phyloP scores from a whole-genome alignment of 2,797 vertebrate species.

The Clarias fuscus region DNA sequence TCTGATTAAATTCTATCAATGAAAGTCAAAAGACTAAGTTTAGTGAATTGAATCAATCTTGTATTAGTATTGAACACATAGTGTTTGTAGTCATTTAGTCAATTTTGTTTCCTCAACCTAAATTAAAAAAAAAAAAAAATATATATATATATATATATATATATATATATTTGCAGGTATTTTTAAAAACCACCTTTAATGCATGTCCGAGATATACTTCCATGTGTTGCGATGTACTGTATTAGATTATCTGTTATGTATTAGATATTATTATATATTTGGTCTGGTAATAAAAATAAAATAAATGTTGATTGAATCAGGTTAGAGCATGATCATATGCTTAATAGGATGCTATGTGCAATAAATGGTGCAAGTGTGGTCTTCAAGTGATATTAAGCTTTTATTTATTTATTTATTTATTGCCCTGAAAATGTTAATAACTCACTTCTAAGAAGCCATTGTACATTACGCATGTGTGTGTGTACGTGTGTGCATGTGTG shows the following conservation, averaged over 20 bases:
- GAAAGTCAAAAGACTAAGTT: not conserved
- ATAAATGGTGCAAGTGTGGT: not conserved
- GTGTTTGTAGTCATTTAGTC: not conserved
- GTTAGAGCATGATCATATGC: not conserved
- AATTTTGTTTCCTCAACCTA: not conserved
- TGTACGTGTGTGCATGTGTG: constrained; percentile 8
- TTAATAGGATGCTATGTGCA: not conserved
- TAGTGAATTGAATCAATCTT: not conserved
- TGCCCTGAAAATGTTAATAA: not conserved
- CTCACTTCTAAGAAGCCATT: too few species aligned
- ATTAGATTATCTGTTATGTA: not conserved
- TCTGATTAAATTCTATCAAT: too few species aligned
- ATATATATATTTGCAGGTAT: not conserved
- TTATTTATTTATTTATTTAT: not conserved
- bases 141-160: too few species aligned
- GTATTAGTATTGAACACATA: not conserved
- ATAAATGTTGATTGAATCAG: not conserved
- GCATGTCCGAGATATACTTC: not conserved
- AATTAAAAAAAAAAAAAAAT: too few species aligned
- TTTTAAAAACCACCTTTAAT: not conserved
- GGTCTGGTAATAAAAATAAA: not conserved
- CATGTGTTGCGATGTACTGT: not conserved
- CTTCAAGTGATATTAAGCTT: not conserved
- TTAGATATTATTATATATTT: too few species aligned
- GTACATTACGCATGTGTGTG: not conserved